Evolutionary conservation across 92 coral and sea anemone genomes (phyloP).

Genomic region (Metridium senile): DNA sequence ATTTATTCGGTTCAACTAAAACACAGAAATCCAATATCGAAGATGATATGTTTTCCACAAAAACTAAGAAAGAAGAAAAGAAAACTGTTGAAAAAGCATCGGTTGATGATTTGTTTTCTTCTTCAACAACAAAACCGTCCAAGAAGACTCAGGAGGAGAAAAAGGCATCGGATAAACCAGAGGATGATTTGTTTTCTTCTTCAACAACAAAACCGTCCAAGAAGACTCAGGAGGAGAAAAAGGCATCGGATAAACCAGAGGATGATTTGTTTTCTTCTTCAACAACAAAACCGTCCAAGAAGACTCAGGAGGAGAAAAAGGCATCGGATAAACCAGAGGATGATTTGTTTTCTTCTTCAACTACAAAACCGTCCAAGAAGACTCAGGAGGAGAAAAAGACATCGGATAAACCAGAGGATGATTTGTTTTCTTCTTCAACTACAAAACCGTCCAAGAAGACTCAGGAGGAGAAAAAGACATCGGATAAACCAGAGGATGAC

Average conservation of each 20-base stretch:
- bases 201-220: constrained; percentile 26
- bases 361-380: constrained; percentile 14
- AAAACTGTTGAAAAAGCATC: constrained; percentile 2
- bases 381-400: constrained; percentile 4
- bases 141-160: background rate
- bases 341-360: constrained; percentile 73
- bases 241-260: constrained; percentile 34
- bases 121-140: constrained; percentile 20
- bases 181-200: constrained; percentile 1
- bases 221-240: too few relatives aligned
- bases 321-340: constrained; percentile 45
- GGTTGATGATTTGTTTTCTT: background rate
- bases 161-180: constrained; percentile 3
- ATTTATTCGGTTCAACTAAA: constrained; percentile 10
- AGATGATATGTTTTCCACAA: constrained; percentile 31
- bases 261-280: constrained; percentile 66
- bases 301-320: constrained; percentile 11
- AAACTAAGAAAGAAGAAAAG: constrained; percentile 17
- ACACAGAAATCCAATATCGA: background rate
- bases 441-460: constrained; percentile 26
- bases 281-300: constrained; percentile 7
- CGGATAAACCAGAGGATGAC: constrained; percentile 62
- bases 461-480: constrained; percentile 12
- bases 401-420: background rate
- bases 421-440: constrained; percentile 6